A percentile compares a stretch with the other conserved stretches of the same genome.
phyloP scores from a whole-genome alignment of 2,888 invertebrate species.

The Lycophotia porphyrea region DNA sequence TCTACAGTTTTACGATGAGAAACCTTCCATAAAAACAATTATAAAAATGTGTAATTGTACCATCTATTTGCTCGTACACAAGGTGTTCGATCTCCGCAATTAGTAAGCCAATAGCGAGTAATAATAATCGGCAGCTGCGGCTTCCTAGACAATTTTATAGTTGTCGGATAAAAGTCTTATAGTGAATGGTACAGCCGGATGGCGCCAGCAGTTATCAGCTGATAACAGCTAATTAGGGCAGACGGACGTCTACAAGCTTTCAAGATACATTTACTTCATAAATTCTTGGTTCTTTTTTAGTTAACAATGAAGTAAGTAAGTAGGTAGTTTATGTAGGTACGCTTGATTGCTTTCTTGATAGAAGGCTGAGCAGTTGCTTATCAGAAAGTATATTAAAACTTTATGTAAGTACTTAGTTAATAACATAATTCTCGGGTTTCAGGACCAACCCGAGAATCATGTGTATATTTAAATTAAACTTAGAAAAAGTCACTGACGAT shows the following conservation, averaged over 20 bases:
- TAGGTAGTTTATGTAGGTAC: background rate
- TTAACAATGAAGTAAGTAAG: slow-evolving; percentile 6
- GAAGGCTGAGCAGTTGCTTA: slow-evolving; percentile 8
- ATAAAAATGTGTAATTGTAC: slow-evolving; percentile 25
- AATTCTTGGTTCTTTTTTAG: slow-evolving; percentile 46
- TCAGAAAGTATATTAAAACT: slow-evolving; percentile 2
- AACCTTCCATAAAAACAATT: slow-evolving; percentile 8
- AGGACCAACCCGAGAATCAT: too few relatives aligned
- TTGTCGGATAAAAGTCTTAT: slow-evolving; percentile 46
- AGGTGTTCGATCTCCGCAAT: slow-evolving; percentile 50
- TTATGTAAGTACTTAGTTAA: slow-evolving; percentile 1
- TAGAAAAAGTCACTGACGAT: background rate
- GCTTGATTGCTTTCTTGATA: slow-evolving; percentile 13
- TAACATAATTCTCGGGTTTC: slow-evolving; percentile 12
- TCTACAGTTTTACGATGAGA: slow-evolving; percentile 6
- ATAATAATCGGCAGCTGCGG: slow-evolving; percentile 46
- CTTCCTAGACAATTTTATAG: slow-evolving; percentile 39
- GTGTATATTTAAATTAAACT: background rate
- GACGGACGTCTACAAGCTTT: slow-evolving; percentile 57
- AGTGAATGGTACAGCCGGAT: slow-evolving; percentile 56
- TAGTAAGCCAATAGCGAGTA: slow-evolving; percentile 41
- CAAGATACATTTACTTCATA: slow-evolving; percentile 45
- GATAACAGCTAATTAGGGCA: slow-evolving; percentile 77
- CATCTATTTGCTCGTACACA: slow-evolving; percentile 15
- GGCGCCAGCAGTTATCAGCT: slow-evolving; percentile 79